Evolutionary conservation across 2,797 vertebrate genomes (phyloP), one percentile per base, ranked within the genome.

Genomic region (Anguilla megastoma): DNA sequence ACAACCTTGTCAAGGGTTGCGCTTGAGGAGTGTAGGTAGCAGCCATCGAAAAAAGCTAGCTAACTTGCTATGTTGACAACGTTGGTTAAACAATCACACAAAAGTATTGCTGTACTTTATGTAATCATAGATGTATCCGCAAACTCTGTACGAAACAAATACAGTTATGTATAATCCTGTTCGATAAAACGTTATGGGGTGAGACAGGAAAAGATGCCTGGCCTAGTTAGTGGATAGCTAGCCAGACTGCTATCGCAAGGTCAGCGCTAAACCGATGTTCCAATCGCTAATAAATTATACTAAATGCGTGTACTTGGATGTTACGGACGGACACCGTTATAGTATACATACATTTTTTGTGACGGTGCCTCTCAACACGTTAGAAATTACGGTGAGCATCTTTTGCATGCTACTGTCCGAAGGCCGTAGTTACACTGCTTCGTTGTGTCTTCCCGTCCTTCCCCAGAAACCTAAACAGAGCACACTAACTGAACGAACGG

Each of bases 341-440:
- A 0, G 14, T 18, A 36, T 80, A 95, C 96, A 92, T 92, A 96
- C 96, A 90, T 94, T 94, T 87, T 93, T 96, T 84, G 93, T 92
- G 88, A 90, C 93, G 54, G 92, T 93, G 16, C 93, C 90, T 90
- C 94, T 94, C 85, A 96, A 84, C 86, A 96, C 94, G 79, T 91
- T 95, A 27, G 93, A 94, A 58, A 97, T 94, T 71, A 94, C 93
- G 85, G 93, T 89, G 89, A 97, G 91, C 96, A 97, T 97, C 92
- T 95, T 96, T 90, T 74, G 86, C 92, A 93, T 93, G 45, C 86
- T 92, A 91, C 69, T 50, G 60, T 79, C 33, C 5, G 52, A 85
- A 71, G 58, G 33, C 63, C 63, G 30, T 60, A 56, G 45, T 88
- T 56, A 85, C 24, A 18, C 18, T 82, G 79, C 45, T 48, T 82